Evolutionary conservation across 2,888 invertebrate species (phyloP), one percentile per base, ranked within the genome.

Genomic region (Pristionchus arcanus): DNA sequence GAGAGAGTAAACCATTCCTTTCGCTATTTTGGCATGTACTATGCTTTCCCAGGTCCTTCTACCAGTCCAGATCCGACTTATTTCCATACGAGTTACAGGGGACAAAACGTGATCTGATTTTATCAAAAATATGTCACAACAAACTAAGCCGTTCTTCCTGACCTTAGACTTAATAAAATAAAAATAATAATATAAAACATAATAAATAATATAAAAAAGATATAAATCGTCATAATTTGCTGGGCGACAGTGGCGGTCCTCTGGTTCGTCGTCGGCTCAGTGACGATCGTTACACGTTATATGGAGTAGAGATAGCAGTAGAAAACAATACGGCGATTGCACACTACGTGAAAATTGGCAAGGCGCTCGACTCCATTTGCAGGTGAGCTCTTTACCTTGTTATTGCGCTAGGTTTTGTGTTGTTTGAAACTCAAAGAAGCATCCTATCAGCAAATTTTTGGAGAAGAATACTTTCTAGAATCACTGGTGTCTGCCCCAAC

Each of bases 161-260:
- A n/a, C n/a, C n/a, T n/a, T n/a, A n/a, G n/a, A n/a, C n/a, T n/a
- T n/a, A n/a, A n/a, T n/a, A n/a, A n/a, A n/a, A n/a, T n/a, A n/a
- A n/a, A n/a, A n/a, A n/a, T n/a, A n/a, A n/a, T n/a, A n/a, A n/a
- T n/a, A n/a, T n/a, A n/a, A n/a, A n/a, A n/a, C n/a, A n/a, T n/a
- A n/a, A n/a, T n/a, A n/a, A n/a, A n/a, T n/a, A n/a, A n/a, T n/a
- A n/a, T n/a, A n/a, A n/a, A n/a, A n/a, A n/a, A n/a, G n/a, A n/a
- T n/a, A n/a, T n/a, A n/a, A n/a, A n/a, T n/a, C n/a, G n/a, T n/a
- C n/a, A n/a, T n/a, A n/a, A n/a, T n/a, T 63, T 68, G 11, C 9
- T 37, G 74, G 74, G 74, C 19, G 74, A 74, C 74, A 74, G 74
- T 37, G 74, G 74, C 13, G 74, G 74, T 11, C 74, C 74, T 37